Evolutionary conservation across 2,888 invertebrate genomes (phyloP), one percentile per base, ranked within the genome.

Genomic region (Pherbina coryleti): DNA sequence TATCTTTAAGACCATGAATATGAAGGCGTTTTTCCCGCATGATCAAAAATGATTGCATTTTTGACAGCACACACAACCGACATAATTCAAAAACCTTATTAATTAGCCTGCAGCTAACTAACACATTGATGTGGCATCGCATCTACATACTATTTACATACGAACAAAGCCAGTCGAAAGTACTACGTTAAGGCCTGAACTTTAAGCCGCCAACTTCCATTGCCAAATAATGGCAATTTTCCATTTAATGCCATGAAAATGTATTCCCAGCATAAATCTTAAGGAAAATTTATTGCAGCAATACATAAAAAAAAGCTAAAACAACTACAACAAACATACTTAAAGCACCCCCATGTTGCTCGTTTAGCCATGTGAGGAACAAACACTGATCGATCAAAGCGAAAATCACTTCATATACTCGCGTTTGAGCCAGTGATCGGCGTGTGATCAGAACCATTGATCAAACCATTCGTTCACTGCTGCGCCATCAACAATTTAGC

Each of bases 241-340:
- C 81, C 77, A 82, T 82, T 82, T 81, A 82, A 82, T 82, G 81
- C 81, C 81, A 82, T 76, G 75, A 77, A 79, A 82, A 81, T 75
- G 80, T 80, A 81, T 83, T 83, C 82, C 82, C 82, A 82, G 81
- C 80, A 81, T 83, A 83, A 82, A 82, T 82, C 81, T 78, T 72
- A 28, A 22, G 34, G 71, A 71, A 81, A 81, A 83, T 82, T 82
- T 83, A 82, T 83, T 79, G 81, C 82, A 79, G 78, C 64, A 19
- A 31, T 9, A 64, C 4, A 28, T 31, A 11, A 53, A 49, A 49
- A 62, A 60, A 22, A 11, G 34, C 67, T 14, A n/a, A n/a, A n/a
- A 67, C 34, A 66, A 74, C 14, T n/a, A 57, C 31, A 66, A 49
- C 49, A 62, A 37, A 37, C 4, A 51, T 34, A 19, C 22, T 17